A percentile compares a stretch with the other conserved stretches of the same genome.
phyloP scores from a whole-genome alignment of 2,888 invertebrate species.

The Schizaphis graminum region DNA sequence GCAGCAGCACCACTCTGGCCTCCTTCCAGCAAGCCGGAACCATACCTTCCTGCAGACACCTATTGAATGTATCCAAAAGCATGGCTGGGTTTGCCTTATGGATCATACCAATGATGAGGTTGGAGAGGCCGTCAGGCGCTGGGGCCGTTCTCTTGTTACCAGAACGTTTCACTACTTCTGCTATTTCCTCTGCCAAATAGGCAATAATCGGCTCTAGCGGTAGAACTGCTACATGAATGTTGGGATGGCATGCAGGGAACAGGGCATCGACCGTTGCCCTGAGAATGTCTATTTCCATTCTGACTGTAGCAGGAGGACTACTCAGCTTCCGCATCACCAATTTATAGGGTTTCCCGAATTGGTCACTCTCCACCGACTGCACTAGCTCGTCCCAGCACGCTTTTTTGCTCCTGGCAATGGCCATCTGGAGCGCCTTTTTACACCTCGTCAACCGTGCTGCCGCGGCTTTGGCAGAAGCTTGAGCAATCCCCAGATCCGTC shows the following conservation, averaged over 20 bases:
- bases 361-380: neutral
- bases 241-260: neutral
- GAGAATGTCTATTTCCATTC: neutral
- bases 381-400: neutral
- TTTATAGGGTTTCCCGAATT: neutral
- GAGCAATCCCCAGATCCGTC: too few relatives aligned
- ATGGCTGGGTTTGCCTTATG: neutral
- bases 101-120: neutral
- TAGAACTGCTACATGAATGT: neutral
- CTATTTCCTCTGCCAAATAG: neutral
- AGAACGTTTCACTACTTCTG: neutral
- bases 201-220: neutral
- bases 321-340: neutral
- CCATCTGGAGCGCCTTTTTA: too few relatives aligned
- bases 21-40: neutral
- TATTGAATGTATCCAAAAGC: neutral
- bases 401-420: too few relatives aligned
- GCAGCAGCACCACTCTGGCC: neutral
- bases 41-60: neutral
- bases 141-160: neutral
- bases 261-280: neutral
- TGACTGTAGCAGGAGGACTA: neutral
- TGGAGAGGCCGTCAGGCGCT: neutral
- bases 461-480: too few relatives aligned
- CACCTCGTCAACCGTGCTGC: too few relatives aligned